A percentile compares a stretch with the other conserved stretches of the same genome.
Conservation (phyloP, 1,140 invertebrate genomes). For the Heliothis virescens region DNA sequence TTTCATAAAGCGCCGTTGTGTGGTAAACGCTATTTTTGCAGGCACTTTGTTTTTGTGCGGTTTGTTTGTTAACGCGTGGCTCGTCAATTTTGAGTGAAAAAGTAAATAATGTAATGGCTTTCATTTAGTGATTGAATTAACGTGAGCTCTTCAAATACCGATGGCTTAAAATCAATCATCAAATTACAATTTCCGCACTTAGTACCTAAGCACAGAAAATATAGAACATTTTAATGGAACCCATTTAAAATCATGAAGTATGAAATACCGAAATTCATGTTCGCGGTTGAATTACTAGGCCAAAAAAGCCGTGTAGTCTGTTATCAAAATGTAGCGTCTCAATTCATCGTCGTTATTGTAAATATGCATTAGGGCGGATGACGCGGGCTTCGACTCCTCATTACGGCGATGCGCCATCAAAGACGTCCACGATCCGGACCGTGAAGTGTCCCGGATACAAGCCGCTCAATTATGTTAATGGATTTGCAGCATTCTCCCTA, state of each 20-base stretch:
- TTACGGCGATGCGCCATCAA: constrained; percentile 78
- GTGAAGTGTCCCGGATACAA: constrained; percentile 77
- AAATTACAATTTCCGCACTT: neutral
- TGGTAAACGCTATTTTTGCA: constrained; percentile 57
- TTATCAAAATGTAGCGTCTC: constrained; percentile 60
- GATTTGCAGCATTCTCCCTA: constrained; percentile 64
- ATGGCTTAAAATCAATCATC: constrained; percentile 36
- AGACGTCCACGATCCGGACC: constrained; percentile 75
- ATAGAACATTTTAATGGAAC: constrained; percentile 55
- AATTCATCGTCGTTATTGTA: constrained; percentile 71
- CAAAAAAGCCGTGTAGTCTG: constrained; percentile 64
- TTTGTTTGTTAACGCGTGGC: constrained; percentile 52
- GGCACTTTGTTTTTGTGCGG: constrained; percentile 54
- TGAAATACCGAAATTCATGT: constrained; percentile 62
- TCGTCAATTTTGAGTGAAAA: constrained; percentile 51
- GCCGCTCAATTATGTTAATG: constrained; percentile 83
- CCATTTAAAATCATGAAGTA: constrained; percentile 62
- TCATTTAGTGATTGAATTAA: constrained; percentile 53
- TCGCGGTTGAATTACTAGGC: constrained; percentile 67
- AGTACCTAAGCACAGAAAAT: constrained; percentile 1
- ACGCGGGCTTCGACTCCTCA: constrained; percentile 70
- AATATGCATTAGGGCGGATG: constrained; percentile 82
- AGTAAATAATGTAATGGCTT: constrained; percentile 55
- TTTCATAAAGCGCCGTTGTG: constrained; percentile 61
- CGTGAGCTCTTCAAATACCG: constrained; percentile 47